Evolutionary conservation across 2,113 vertebrate genomes (phyloP), one percentile per base, ranked within the genome.

Genomic region (Hepsetus odoe): DNA sequence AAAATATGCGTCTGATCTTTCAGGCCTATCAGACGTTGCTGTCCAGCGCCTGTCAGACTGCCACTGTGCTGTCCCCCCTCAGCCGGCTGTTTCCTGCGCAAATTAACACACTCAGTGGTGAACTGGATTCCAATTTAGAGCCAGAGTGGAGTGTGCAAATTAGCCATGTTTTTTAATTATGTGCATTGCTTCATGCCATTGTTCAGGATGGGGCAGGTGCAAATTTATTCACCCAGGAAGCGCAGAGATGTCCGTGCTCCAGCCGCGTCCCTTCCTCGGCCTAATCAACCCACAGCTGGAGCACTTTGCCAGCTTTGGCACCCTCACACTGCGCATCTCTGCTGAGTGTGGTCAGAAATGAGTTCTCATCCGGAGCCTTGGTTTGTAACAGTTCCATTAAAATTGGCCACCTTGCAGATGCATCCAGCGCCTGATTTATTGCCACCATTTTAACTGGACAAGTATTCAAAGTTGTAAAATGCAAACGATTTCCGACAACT

Each of bases 41-140:
- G 87, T 94, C 95, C 95, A 93, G 92, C 93, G 92, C 87, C 93
- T 94, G 93, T 91, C 89, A 86, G 90, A 91, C 88, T 92, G 88
- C 93, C 94, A 93, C 92, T 88, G 93, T 89, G 91, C 94, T 92
- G 87, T 92, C 91, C 88, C 88, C 91, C 90, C 93, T 90, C 93
- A 94, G 94, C 91, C 90, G 93, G 96, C 91, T 92, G 94, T 94
- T 96, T 98, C 95, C 96, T 93, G 93, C 86, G 90, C 92, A 97
- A 99, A 99, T 98, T 97, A 99, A 96, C 95, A 96, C 94, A 94
- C 97, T 93, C 96, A 95, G 96, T 96, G 95, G 96, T 95, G 95
- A 97, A 96, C 94, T 94, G 91, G 92, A 93, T 93, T 98, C 94
- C 91, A 95, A 94, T 97, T 97, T 95, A 95, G 93, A 93, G 53